Evolutionary conservation across 2,797 vertebrate species (phyloP).

Genomic region (Sebastes iracundus): DNA sequence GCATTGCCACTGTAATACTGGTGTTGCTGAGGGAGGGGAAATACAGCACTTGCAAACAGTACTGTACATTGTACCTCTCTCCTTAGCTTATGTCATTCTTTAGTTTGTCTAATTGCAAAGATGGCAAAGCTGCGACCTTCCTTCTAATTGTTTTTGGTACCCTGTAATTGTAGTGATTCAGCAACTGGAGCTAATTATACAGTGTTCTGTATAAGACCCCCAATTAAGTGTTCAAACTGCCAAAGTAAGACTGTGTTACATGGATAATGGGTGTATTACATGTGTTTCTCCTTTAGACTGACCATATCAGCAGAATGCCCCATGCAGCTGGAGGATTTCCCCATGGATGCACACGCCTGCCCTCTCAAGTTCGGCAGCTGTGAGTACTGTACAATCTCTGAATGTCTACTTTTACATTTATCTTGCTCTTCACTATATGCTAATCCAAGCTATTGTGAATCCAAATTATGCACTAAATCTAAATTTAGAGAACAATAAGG

Average conservation of each 20-base stretch:
- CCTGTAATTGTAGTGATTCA: neutral
- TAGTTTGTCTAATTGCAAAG: neutral
- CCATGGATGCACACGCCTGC: conserved; percentile 96
- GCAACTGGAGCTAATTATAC: neutral
- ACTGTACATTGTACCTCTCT: neutral
- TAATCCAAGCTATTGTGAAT: conserved; percentile 25
- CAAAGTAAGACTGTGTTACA: neutral
- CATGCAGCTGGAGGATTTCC: conserved; percentile 97
- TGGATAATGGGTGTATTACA: neutral
- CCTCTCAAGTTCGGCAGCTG: conserved; percentile 97
- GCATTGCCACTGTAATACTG: conserved; percentile 30
- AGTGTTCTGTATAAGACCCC: neutral
- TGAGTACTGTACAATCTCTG: conserved; percentile 80
- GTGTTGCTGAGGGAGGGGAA: neutral
- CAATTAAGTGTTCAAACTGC: neutral
- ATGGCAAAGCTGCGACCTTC: neutral
- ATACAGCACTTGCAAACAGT: neutral
- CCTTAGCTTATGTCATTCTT: neutral
- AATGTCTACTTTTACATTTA: neutral
- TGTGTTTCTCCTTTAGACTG: conserved; percentile 78
- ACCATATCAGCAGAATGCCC: conserved; percentile 95
- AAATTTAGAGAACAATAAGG: conserved; percentile 14
- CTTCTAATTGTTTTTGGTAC: neutral
- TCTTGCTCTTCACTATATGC: neutral
- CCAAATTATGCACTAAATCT: neutral